Conservation (phyloP, 2,888 invertebrate species). For the Charanyca ferruginea region DNA sequence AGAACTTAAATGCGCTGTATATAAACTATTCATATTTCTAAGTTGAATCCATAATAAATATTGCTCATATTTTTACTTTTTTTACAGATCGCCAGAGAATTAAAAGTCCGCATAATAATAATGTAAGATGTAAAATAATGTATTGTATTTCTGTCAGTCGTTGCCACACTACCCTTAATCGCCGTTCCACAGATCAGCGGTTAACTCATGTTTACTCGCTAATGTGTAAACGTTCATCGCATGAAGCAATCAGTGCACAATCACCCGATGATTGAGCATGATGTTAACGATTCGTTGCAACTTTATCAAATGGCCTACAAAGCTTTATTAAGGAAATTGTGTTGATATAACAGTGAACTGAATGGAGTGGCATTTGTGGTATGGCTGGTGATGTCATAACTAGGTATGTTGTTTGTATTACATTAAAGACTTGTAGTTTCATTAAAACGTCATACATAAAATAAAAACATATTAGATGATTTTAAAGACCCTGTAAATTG, state of each 20-base stretch:
- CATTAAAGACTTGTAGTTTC: background rate
- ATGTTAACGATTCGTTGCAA: slow-evolving; percentile 55
- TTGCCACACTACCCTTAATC: slow-evolving; percentile 49
- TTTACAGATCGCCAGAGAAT: too few relatives aligned
- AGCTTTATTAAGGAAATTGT: slow-evolving; percentile 55
- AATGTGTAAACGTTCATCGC: slow-evolving; percentile 56
- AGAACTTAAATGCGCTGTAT: too few relatives aligned
- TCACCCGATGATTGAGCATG: slow-evolving; percentile 63
- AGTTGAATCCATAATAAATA: too few relatives aligned
- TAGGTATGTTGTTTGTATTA: background rate
- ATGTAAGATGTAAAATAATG: too few relatives aligned
- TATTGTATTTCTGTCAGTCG: background rate
- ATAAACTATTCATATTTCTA: too few relatives aligned
- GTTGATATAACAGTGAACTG: slow-evolving; percentile 53
- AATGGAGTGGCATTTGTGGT: slow-evolving; percentile 43
- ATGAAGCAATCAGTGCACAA: slow-evolving; percentile 65
- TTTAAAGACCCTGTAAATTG: too few relatives aligned
- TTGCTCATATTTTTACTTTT: too few relatives aligned
- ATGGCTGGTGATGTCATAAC: slow-evolving; percentile 42
- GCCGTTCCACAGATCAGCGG: slow-evolving; percentile 33
- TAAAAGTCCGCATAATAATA: too few relatives aligned
- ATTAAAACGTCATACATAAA: too few relatives aligned
- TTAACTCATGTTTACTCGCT: slow-evolving; percentile 48
- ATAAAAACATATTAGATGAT: too few relatives aligned
- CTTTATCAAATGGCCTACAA: slow-evolving; percentile 56